Conservation (phyloP, 2,888 invertebrate genomes). For the Nomada hirtipes region DNA sequence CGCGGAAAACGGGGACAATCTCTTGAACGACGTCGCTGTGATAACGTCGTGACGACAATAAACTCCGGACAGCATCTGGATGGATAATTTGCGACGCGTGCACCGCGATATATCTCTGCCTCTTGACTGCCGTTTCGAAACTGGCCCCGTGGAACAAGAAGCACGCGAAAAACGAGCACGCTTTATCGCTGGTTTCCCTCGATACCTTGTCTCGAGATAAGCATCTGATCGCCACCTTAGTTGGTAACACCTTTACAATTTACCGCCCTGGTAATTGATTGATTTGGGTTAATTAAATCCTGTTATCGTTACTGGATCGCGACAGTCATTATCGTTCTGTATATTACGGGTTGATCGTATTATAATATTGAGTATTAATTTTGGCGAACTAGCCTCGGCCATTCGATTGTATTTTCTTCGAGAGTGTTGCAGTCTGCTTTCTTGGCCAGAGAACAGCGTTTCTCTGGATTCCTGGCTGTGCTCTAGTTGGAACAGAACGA, state of each 20-base stretch:
- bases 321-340: slow-evolving; percentile 43
- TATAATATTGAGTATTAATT: slow-evolving; percentile 4
- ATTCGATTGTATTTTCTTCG: slow-evolving; percentile 22
- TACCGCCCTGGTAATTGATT: slow-evolving; percentile 43
- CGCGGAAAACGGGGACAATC: slow-evolving; percentile 40
- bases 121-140: slow-evolving; percentile 16
- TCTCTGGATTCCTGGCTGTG: slow-evolving; percentile 31
- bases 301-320: slow-evolving; percentile 38
- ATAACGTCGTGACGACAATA: slow-evolving; percentile 45
- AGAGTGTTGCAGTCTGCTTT: slow-evolving; percentile 38
- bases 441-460: slow-evolving; percentile 30
- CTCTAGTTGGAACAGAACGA: slow-evolving; percentile 35
- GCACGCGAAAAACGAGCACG: slow-evolving; percentile 30
- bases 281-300: slow-evolving; percentile 52
- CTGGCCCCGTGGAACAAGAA: slow-evolving; percentile 43
- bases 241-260: slow-evolving; percentile 33
- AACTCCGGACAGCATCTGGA: slow-evolving; percentile 7
- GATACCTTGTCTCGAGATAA: slow-evolving; percentile 51
- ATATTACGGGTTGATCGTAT: slow-evolving; percentile 10
- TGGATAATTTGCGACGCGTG: slow-evolving; percentile 27
- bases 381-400: slow-evolving; percentile 37
- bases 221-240: slow-evolving; percentile 24
- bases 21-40: slow-evolving; percentile 6
- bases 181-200: slow-evolving; percentile 43
- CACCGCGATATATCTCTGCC: slow-evolving; percentile 10